Base-by-base conservation (phyloP, 2,113 vertebrate genomes). In the Maccullochella peelii region DNA sequence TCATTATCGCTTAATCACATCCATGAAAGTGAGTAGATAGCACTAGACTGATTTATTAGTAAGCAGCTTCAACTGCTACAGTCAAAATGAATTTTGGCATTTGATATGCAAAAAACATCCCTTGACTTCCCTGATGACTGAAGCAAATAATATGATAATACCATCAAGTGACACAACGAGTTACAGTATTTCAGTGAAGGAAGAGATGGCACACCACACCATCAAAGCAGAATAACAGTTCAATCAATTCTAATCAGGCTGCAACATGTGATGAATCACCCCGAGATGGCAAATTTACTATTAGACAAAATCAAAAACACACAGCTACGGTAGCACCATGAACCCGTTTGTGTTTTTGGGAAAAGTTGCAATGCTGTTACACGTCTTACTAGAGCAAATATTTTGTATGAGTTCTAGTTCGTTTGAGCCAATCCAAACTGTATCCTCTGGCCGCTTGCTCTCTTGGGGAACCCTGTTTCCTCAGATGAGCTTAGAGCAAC, bases 401-500 rank as follows among this genome's bases (percentile, higher is more conserved):
- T 94, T 94, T 94, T 83, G 83, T 89, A 81, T 69, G 92, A 95
- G 92, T 93, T 94, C 85, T 82, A 72, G 86, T 89, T 72, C 91
- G 92, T 89, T 93, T 91, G 92, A 94, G 87, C 89, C 92, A 82
- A 94, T 94, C 92, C 89, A 89, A 91, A 95, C 92, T 83, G 90
- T 91, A 91, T 95, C 92, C 94, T 93, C 89, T 83, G 86, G 91
- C 85, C 86, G 71, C 83, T 83, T 52, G 72, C 94, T 94, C 95
- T 94, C 95, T 55, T 77, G 92, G 92, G 95, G 85, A 81, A 86
- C 80, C 88, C 88, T 85, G 91, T 91, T 94, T 94, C 93, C 94
- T 94, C 93, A 94, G 93, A 95, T 94, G 94, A 94, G 93, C 94
- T 95, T 89, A 90, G 93, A 95, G 94, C 90, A 89, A 93, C 91